Percentiles rank a stretch among this genome's conserved stretches.
Conservation (phyloP, 2,888 invertebrate genomes). For the Ectobius pallidus region DNA sequence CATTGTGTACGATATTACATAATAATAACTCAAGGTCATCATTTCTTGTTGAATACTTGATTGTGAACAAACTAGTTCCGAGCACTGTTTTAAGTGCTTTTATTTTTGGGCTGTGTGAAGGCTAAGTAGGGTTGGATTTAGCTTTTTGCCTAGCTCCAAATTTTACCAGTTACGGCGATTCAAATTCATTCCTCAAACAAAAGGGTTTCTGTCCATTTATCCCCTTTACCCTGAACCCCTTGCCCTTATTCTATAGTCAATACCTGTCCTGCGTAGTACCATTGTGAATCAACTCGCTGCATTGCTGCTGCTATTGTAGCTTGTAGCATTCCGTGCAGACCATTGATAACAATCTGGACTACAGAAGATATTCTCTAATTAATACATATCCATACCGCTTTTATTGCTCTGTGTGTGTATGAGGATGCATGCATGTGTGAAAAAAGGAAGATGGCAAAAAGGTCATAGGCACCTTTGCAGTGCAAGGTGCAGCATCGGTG, state of each 20-base stretch:
- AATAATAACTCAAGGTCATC: slow-evolving; percentile 43
- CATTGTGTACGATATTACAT: slow-evolving; percentile 43
- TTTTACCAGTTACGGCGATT: slow-evolving; percentile 50
- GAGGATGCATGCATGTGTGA: background rate
- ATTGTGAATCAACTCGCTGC: background rate
- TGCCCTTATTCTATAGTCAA: slow-evolving; percentile 10
- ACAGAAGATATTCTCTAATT: slow-evolving; percentile 36
- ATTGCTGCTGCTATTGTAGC: slow-evolving; percentile 33
- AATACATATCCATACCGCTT: slow-evolving; percentile 46
- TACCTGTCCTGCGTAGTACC: slow-evolving; percentile 26
- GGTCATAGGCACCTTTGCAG: background rate
- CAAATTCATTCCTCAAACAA: slow-evolving; percentile 54
- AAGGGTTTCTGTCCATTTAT: slow-evolving; percentile 39
- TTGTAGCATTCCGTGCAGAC: slow-evolving; percentile 34
- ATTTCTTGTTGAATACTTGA: slow-evolving; percentile 45
- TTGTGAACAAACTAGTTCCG: slow-evolving; percentile 55
- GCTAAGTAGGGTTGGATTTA: slow-evolving; percentile 57
- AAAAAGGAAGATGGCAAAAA: background rate
- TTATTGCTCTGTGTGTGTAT: slow-evolving; percentile 35
- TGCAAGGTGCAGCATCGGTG: background rate
- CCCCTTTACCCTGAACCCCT: background rate
- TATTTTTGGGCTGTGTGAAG: slow-evolving; percentile 69
- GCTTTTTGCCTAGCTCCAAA: slow-evolving; percentile 63
- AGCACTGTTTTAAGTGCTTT: slow-evolving; percentile 73
- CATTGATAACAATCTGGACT: slow-evolving; percentile 37